These are phyloP conservation scores for Eulacestoma nigropectus DNA, from an alignment of 2,113 vertebrate genomes.

Conservation along the genomic window DNA sequence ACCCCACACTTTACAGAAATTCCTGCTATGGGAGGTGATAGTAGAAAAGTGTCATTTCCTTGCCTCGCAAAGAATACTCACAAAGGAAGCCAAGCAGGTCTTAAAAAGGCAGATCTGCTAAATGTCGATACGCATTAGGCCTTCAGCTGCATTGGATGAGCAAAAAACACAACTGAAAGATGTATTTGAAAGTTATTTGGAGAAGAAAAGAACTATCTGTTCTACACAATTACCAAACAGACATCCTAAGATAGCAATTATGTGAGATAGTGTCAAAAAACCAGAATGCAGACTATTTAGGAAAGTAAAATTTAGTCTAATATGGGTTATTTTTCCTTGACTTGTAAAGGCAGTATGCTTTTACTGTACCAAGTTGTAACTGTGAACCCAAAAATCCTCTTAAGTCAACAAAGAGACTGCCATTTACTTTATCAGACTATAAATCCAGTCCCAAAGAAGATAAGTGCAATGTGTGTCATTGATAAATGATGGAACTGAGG, in stretches of 20 bases:
- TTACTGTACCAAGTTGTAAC: background rate
- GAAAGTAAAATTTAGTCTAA: background rate
- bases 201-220: background rate
- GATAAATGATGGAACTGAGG: background rate
- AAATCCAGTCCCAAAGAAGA: background rate
- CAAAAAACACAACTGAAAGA: background rate
- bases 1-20: background rate
- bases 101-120: background rate
- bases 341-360: background rate
- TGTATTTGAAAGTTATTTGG: background rate
- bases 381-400: background rate
- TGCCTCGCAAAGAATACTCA: background rate
- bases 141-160: background rate
- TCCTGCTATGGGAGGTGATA: background rate
- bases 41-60: background rate
- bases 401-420: background rate
- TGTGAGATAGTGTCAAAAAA: background rate
- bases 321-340: background rate
- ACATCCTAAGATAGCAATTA: background rate
- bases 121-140: background rate
- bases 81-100: background rate
- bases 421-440: background rate
- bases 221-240: background rate
- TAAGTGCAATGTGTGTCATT: background rate
- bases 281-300: background rate